Base-by-base conservation (phyloP, 1,140 invertebrate genomes). In the Drosophila mojavensis region DNA sequence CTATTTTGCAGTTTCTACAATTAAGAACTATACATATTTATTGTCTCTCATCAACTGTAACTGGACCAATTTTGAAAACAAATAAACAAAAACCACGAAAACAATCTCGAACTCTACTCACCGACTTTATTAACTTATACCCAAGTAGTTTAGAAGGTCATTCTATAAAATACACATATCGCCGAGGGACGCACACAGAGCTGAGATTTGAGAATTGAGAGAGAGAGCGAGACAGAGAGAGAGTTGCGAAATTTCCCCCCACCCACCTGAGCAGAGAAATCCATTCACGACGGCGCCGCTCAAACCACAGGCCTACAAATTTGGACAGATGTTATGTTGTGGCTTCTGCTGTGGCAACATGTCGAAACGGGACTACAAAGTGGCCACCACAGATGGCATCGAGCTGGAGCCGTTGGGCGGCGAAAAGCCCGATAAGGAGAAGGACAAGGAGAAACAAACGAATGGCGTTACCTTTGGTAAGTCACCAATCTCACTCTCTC, bases 251-350 rank as follows among this genome's bases (percentile, higher is more conserved):
- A 20, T 24, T 24, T n/a, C 47, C 17, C 26, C 45, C 26, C 28
- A 48, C 47, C 61, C 67, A 47, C 4, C 13, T 28, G 17, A 45
- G 41, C 48, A 43, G 50, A 15, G 48, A 50, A 65, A 54, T 26
- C 45, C 58, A 74, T 74, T 64, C 83, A 88, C 73, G 56, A 88
- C 83, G 83, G 83, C 83, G 76, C 76, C 84, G 54, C 83, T 88
- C 59, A 88, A 89, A 66, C 83, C 83, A 47, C 66, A 89, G 72
- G 78, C 85, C 64, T 89, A 81, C 54, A 86, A 83, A 84, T 91
- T 91, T 79, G 86, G 82, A 61, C 89, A 85, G 91, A 92, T 92
- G 91, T 92, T 92, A 92, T 92, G 91, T 90, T 92, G 91, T 82
- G 91, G 91, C 73, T 91, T 92, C 75, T 92, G 91, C 58, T 92